Conservation (phyloP, 2,888 invertebrate genomes). For the Leptinotarsa rubiginosa region DNA sequence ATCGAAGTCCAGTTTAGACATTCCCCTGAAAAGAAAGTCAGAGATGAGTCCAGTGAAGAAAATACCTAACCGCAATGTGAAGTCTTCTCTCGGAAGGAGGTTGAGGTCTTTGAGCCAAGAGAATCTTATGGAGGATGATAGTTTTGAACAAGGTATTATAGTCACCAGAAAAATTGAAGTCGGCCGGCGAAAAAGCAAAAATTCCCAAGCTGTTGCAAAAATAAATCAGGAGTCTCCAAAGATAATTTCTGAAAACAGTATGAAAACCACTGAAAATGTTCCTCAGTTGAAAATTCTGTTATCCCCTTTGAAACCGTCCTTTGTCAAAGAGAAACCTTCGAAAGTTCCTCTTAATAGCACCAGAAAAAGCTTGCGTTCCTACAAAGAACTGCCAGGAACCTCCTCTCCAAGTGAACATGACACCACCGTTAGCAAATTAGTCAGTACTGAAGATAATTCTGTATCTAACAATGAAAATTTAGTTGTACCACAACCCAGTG, state of each 20-base stretch:
- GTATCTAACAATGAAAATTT: not conserved
- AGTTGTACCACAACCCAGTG: not conserved
- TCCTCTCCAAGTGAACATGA: not conserved
- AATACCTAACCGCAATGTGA: not conserved
- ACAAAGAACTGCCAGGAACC: constrained; percentile 4
- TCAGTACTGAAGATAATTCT: not conserved
- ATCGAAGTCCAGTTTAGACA: constrained; percentile 24
- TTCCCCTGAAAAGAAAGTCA: not conserved
- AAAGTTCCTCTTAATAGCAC: not conserved
- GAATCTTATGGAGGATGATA: not conserved
- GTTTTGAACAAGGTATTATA: not conserved
- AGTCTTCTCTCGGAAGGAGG: constrained; percentile 2
- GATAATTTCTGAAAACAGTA: not conserved
- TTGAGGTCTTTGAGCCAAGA: constrained; percentile 21
- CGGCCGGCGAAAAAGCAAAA: not conserved
- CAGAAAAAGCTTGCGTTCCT: constrained; percentile 22
- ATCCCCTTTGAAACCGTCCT: not conserved
- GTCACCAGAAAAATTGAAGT: not conserved
- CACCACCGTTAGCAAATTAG: not conserved
- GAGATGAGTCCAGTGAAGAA: not conserved
- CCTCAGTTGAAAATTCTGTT: constrained; percentile 20
- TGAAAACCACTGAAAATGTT: not conserved
- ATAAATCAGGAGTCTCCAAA: not conserved
- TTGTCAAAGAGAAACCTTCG: not conserved
- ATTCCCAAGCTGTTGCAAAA: not conserved